Percentiles rank a stretch among this genome's conserved stretches.
These are phyloP conservation scores for Tenualosa ilisha DNA, from an alignment of 2,797 vertebrate genomes.

Conservation along the genomic window DNA sequence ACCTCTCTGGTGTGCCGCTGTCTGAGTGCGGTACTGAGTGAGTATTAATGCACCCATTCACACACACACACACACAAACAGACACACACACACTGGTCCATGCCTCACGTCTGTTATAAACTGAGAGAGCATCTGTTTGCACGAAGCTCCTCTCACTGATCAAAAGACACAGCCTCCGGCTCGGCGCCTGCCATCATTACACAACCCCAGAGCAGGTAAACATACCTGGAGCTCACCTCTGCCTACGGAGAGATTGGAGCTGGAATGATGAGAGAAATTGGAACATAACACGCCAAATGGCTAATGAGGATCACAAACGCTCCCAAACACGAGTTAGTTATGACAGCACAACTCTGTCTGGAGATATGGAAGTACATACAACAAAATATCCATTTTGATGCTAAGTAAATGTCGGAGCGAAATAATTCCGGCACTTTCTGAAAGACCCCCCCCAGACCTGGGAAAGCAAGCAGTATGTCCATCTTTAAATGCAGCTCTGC, in stretches of 20 bases:
- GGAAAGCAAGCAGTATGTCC: too few species aligned
- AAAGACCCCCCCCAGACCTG: too few species aligned
- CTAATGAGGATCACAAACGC: not conserved
- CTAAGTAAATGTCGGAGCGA: too few species aligned
- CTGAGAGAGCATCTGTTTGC: slow-evolving; percentile 69
- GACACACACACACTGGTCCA: not conserved
- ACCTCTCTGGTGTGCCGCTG: not conserved
- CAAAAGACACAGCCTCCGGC: slow-evolving; percentile 47
- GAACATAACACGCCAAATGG: not conserved
- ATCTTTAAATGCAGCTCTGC: too few species aligned
- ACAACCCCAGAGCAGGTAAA: not conserved
- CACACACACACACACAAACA: not conserved
- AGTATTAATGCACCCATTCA: not conserved
- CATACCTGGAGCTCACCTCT: not conserved
- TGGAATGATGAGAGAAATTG: not conserved
- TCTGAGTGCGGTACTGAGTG: too few species aligned
- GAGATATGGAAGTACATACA: not conserved
- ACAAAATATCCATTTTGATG: not conserved
- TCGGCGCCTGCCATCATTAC: slow-evolving; percentile 6
- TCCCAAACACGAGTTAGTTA: not conserved
- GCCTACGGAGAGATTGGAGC: not conserved
- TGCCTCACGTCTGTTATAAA: slow-evolving; percentile 37
- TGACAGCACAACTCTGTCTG: not conserved
- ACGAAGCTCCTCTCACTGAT: slow-evolving; percentile 48
- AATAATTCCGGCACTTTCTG: too few species aligned